Base-by-base conservation (phyloP, 1,140 invertebrate genomes). In the Himalopsyche phryganea region DNA sequence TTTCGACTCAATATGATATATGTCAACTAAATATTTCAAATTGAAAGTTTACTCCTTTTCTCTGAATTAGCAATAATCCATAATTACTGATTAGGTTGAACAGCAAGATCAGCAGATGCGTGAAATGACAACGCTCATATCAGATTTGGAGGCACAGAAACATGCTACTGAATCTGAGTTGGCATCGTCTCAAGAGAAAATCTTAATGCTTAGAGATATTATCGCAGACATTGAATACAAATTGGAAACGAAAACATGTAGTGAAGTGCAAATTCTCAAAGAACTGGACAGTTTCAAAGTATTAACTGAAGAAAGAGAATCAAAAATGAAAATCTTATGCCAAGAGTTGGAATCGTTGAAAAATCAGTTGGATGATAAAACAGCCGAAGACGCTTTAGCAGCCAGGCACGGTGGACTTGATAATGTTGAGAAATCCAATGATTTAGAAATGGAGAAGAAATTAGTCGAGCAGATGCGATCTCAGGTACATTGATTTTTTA, bases 211-310 rank as follows among this genome's bases (percentile, higher is more conserved):
- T 2, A 76, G 88, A 28, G 86, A 92, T 33, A 87, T 91, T 44
- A 89, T 94, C 38, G 70, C 76, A 1, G 87, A 90, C 57, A 70
- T 91, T 23, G 90, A 92, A 66, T 74, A 72, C 6, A 86, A 91
- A 61, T 68, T 91, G 1, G 84, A 87, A 63, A 70, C 72, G 6
- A 87, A 89, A 68, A 68, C 75, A 17, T 66, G 74, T 1, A 67
- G 81, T 23, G 78, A 84, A 63, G 67, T 56, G 0, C 69, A 75
- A 15, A 67, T 75, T 14, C 20, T 74, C 13, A 61, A 73, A 54
- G 70, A 78, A 56, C 58, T 78, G 50, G 69, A 72, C 47, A 53
- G 60, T 18, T 75, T 76, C 70, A 74, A 65, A 46, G 46, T 64
- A 20, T 70, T 75, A 2, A 72, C 73, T 41, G 74, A 78, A 2